A percentile compares a stretch with the other conserved stretches of the same genome.
Evolutionary conservation across 2,888 invertebrate species (phyloP).

Genomic region (Drosophila hamatofila): DNA sequence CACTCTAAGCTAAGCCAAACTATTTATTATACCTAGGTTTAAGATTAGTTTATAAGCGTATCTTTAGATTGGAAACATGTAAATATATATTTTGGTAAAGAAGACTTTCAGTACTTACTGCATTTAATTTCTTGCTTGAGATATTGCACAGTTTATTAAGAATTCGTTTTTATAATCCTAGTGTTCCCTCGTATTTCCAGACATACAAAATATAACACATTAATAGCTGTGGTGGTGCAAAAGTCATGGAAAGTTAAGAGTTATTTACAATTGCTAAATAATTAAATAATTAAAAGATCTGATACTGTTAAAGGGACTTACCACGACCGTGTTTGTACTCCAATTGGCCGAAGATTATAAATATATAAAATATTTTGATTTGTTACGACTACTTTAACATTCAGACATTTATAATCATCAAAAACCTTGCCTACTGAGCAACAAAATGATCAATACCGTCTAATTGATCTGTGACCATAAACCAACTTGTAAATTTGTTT

Average conservation of each 20-base stretch:
- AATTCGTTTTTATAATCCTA: conserved; percentile 18
- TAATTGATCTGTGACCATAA: too few species aligned
- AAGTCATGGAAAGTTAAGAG: background rate
- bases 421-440: conserved; percentile 41
- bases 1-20: conserved; percentile 14
- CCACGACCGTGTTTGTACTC: conserved; percentile 43
- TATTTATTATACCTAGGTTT: conserved; percentile 57
- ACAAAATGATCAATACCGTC: background rate
- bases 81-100: conserved; percentile 44
- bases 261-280: background rate
- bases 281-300: background rate
- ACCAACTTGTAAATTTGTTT: background rate
- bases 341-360: conserved; percentile 55
- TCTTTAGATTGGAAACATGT: conserved; percentile 26
- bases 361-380: conserved; percentile 54
- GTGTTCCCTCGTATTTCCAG: conserved; percentile 26
- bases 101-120: conserved; percentile 34
- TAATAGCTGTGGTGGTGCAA: conserved; percentile 24
- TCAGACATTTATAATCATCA: conserved; percentile 44
- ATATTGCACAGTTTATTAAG: background rate
- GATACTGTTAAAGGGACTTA: conserved; percentile 38
- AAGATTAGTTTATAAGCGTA: conserved; percentile 21
- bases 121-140: conserved; percentile 19
- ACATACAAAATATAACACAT: conserved; percentile 57
- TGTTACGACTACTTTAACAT: conserved; percentile 29